Evolutionary conservation across 2,888 invertebrate genomes (phyloP), one percentile per base, ranked within the genome.

Genomic region (Aphrophora alni): DNA sequence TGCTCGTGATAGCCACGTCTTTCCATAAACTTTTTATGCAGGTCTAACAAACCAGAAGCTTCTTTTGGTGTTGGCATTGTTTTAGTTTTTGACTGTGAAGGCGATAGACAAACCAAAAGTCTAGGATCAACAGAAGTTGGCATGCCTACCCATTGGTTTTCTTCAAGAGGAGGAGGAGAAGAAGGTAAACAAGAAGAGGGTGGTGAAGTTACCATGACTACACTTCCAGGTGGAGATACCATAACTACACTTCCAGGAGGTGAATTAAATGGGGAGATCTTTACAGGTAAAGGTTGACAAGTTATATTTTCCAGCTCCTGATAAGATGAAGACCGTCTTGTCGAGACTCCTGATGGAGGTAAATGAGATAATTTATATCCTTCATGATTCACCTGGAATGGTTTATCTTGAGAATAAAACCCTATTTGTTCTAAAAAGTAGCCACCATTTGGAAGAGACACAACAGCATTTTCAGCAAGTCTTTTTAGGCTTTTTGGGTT

Each of bases 11-110:
- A 86, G 2, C 83, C 84, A 80, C 84, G 82, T 75, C 84, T 79
- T 28, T 93, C 92, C n/a, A 92, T 87, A 87, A 92, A 93, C 86
- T 93, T 94, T 84, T 90, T 90, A 85, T 95, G 94, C 84, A 93
- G 91, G 85, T 95, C 93, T 3, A 93, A 88, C 72, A 94, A 89
- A 84, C 91, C 91, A 85, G 92, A 92, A 0, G 92, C 91, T 83
- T 91, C 91, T 74, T 81, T 83, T 81, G 83, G 83, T 10, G 80
- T 83, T 86, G 73, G 89, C 87, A n/a, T 91, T 81, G 91, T 90
- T 86, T 91, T 89, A 86, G 90, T 89, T 86, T 91, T 91, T 21
- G 81, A 80, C 87, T 95, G 95, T 5, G 93, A 92, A 0, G 95
- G 95, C 0, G 95, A 95, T 14, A 95, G 77, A 71, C 82, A 83